These are phyloP conservation scores for Thaumatotibia leucotreta DNA, from an alignment of 1,140 invertebrate species.

Conservation along the genomic window DNA sequence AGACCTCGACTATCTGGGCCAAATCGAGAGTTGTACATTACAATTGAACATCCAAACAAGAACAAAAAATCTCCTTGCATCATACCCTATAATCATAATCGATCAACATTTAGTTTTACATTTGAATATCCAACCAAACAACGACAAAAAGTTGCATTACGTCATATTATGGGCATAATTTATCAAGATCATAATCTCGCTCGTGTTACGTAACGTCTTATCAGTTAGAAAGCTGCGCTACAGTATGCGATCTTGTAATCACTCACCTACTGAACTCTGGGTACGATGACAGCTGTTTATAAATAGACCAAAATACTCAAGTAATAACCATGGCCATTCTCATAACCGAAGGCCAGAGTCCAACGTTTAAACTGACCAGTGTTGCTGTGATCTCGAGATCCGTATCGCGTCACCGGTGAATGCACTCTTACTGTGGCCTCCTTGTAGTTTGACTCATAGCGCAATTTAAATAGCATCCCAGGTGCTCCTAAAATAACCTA, in stretches of 20 bases:
- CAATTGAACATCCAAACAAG: slow-evolving; percentile 31
- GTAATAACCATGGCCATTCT: not conserved
- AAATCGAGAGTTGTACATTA: slow-evolving; percentile 37
- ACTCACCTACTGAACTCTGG: slow-evolving; percentile 10
- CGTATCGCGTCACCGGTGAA: not conserved
- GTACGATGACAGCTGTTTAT: not conserved
- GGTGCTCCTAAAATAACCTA: slow-evolving; percentile 8
- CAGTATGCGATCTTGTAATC: slow-evolving; percentile 9
- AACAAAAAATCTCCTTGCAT: slow-evolving; percentile 42
- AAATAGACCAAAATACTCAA: slow-evolving; percentile 10
- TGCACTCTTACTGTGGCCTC: not conserved
- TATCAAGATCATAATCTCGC: slow-evolving; percentile 57
- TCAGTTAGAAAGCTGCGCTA: slow-evolving; percentile 46
- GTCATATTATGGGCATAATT: slow-evolving; percentile 65
- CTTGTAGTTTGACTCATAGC: not conserved
- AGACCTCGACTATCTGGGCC: slow-evolving; percentile 37
- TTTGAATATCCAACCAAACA: slow-evolving; percentile 31
- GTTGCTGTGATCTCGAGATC: not conserved
- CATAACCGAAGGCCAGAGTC: not conserved
- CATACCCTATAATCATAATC: slow-evolving; percentile 64
- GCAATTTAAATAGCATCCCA: not conserved
- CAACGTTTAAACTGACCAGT: not conserved
- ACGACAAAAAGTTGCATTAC: slow-evolving; percentile 36
- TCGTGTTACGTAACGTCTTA: slow-evolving; percentile 44
- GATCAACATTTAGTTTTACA: slow-evolving; percentile 37